Conservation (phyloP, 2,888 invertebrate genomes). For the Alcis repandata region DNA sequence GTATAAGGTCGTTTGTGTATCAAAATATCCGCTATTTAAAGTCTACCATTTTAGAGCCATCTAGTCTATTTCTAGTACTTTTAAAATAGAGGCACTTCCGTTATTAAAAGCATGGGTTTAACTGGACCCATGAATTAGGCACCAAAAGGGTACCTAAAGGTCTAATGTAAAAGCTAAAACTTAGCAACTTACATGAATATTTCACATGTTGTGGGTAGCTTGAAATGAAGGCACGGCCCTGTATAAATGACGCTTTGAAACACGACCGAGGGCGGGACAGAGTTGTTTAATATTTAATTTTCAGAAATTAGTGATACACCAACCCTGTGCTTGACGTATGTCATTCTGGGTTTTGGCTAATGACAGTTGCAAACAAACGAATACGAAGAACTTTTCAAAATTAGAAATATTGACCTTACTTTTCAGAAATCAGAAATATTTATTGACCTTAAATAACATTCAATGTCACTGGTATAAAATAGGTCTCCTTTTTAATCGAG, state of each 20-base stretch:
- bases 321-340: not conserved
- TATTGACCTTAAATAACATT: no score
- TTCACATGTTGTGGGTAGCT: constrained; percentile 57
- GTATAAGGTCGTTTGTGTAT: no score
- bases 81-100: not conserved
- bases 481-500: no score
- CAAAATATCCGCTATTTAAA: no score
- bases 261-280: constrained; percentile 43
- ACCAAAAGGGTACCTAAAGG: constrained; percentile 48
- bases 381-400: no score
- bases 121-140: not conserved
- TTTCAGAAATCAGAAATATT: no score
- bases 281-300: constrained; percentile 41
- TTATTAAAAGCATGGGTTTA: not conserved
- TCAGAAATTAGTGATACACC: constrained; percentile 28
- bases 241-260: constrained; percentile 50
- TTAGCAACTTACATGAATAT: constrained; percentile 58
- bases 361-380: no score
- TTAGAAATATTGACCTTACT: no score
- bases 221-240: constrained; percentile 54
- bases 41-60: no score
- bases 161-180: constrained; percentile 52
- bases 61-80: not conserved
- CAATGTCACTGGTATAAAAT: no score
- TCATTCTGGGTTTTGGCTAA: constrained; percentile 11